Base-by-base conservation (phyloP, 2,888 invertebrate genomes). In the Cephus nigrinus region DNA sequence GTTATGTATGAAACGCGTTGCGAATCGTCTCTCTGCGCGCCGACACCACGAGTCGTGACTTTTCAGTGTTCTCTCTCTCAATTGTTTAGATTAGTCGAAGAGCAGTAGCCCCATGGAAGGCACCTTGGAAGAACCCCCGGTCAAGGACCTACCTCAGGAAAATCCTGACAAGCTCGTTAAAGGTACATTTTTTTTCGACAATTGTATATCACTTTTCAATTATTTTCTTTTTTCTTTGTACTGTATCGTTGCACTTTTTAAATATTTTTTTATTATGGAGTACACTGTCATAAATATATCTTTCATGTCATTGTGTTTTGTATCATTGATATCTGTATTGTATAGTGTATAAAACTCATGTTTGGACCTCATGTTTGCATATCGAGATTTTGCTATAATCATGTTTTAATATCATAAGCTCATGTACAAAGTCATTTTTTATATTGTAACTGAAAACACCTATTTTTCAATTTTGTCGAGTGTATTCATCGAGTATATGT, bases 41-140 rank as follows among this genome's bases (percentile, higher is more conserved):
- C 5, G 15, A 40, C 15, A 40, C 40, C 40, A 40, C 40, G 40
- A 40, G 15, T 40, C 15, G 40, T 40, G 69, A 69, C 32, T 69
- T 69, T 69, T 69, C 69, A 69, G 69, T 76, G 77, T 78, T 77
- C 32, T 40, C 68, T 40, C 68, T 74, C 30, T 71, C 30, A 71
- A n/a, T 30, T 75, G 72, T n/a, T 71, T 76, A 40, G 71, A 74
- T 34, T 79, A 84, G 81, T 79, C 80, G 82, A 80, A 82, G 82
- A 84, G 86, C 82, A 86, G 86, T 88, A 88, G 87, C 86, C 75
- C 88, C 90, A 91, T 91, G 91, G 91, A 91, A 89, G 90, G 89
- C 86, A 87, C 90, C 79, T 86, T 89, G 85, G 90, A 91, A 87
- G 91, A 90, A 79, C 83, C 87, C 80, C 84, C 88, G 88, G 89